Evolutionary conservation across 2,113 vertebrate species (phyloP).

Genomic region (Syngnathoides biaculeatus): DNA sequence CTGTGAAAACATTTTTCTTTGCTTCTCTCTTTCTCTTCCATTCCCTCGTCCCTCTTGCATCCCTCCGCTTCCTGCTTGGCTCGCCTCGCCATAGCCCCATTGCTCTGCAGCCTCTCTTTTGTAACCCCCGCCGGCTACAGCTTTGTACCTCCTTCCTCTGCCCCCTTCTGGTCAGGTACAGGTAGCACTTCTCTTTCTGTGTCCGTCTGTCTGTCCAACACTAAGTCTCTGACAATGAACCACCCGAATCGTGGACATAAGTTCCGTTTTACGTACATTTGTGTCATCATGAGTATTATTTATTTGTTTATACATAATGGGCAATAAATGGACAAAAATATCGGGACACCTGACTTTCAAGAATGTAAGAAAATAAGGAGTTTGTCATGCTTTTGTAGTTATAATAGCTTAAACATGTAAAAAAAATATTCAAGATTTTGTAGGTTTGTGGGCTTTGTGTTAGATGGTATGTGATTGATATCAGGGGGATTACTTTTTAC

Average conservation of each 20-base stretch:
- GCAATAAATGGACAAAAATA: not conserved
- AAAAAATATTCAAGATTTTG: too few relatives aligned
- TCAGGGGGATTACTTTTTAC: too few relatives aligned
- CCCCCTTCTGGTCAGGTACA: constrained; percentile 99
- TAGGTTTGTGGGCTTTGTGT: too few relatives aligned
- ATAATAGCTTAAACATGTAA: too few relatives aligned
- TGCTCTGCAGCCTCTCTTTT: constrained; percentile 96
- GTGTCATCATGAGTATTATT: not conserved
- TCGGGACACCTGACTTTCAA: not conserved
- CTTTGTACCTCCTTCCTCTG: constrained; percentile 95
- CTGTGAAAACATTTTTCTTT: constrained; percentile 73
- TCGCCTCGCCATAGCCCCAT: constrained; percentile 82
- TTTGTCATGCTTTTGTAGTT: too few relatives aligned
- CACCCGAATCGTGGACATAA: not conserved
- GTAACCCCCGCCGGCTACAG: constrained; percentile 94
- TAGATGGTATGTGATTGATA: too few relatives aligned
- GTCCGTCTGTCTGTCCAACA: not conserved
- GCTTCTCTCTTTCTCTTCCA: constrained; percentile 63
- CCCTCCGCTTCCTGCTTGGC: constrained; percentile 48
- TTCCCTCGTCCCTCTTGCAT: constrained; percentile 50
- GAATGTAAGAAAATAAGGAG: too few relatives aligned
- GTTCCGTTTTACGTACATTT: not conserved
- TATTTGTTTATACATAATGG: not conserved
- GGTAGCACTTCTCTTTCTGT: constrained; percentile 82
- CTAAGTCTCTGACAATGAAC: not conserved